phyloP scores from a whole-genome alignment of 2,113 vertebrate species.

The Oryzias celebensis region DNA sequence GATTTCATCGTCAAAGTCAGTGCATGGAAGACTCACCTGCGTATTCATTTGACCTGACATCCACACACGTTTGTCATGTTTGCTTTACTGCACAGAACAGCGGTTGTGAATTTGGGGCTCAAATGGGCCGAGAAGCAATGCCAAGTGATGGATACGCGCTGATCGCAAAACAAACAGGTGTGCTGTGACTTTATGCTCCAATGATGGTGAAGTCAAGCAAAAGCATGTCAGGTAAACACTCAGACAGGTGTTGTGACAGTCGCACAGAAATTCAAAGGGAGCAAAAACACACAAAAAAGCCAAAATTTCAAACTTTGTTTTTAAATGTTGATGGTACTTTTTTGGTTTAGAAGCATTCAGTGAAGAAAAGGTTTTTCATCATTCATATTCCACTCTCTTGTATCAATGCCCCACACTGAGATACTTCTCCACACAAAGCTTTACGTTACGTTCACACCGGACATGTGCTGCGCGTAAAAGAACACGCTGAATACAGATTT shows the following conservation, averaged over 20 bases:
- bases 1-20: no score
- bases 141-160: conserved; percentile 56
- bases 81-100: conserved; percentile 40
- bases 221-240: conserved; percentile 20
- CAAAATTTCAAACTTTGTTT: conserved; percentile 29
- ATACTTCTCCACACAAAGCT: conserved; percentile 4
- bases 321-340: conserved; percentile 26
- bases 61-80: conserved; percentile 17
- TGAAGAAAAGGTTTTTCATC: conserved; percentile 36
- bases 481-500: no score
- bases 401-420: conserved; percentile 8
- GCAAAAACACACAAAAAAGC: conserved; percentile 37
- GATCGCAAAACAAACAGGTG: conserved; percentile 65
- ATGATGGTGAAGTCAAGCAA: conserved; percentile 17
- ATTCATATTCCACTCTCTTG: conserved; percentile 18
- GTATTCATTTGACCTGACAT: conserved; percentile 32
- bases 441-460: no score
- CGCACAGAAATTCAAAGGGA: conserved; percentile 25
- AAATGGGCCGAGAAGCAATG: conserved; percentile 37
- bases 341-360: conserved; percentile 23
- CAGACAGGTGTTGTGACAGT: conserved; percentile 22
- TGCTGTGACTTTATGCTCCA: conserved; percentile 43
- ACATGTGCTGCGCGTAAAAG: no score
- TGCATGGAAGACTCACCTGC: not conserved
- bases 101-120: conserved; percentile 39